Conservation (phyloP, 2,113 vertebrate genomes). For the Poeciliopsis retropinna region DNA sequence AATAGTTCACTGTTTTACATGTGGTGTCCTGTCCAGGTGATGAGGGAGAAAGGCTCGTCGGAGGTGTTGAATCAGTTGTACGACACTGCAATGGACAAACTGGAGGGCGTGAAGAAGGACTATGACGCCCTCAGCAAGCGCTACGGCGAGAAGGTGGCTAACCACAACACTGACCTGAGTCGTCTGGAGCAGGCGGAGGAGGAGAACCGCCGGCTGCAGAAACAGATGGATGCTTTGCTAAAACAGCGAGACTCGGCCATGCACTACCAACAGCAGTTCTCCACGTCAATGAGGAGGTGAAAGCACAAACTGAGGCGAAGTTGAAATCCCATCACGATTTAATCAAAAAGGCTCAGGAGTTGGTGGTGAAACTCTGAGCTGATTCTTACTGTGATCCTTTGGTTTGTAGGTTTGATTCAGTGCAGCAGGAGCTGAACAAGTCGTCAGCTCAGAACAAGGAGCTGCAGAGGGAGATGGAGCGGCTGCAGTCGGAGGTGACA, state of each 20-base stretch:
- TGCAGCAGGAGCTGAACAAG: constrained; percentile 94
- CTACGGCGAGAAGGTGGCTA: constrained; percentile 93
- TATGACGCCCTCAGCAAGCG: constrained; percentile 92
- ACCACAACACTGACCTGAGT: constrained; percentile 92
- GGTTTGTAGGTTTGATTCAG: constrained; percentile 86
- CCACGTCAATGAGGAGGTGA: constrained; percentile 93
- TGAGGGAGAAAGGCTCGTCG: constrained; percentile 95
- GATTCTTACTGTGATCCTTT: background rate
- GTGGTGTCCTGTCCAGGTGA: constrained; percentile 80
- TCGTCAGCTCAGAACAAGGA: constrained; percentile 94
- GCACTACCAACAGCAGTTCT: constrained; percentile 97
- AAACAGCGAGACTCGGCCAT: constrained; percentile 95
- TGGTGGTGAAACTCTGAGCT: background rate
- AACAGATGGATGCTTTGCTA: constrained; percentile 90
- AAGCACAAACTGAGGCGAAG: background rate
- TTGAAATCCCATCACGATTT: background rate
- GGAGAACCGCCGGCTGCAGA: constrained; percentile 92
- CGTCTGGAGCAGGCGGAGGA: constrained; percentile 93
- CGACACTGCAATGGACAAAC: constrained; percentile 95
- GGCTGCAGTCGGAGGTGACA: constrained; percentile 94
- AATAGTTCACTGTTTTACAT: background rate
- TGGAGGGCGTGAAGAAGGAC: constrained; percentile 95
- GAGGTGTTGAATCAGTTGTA: constrained; percentile 97
- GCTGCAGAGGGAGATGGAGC: constrained; percentile 94
- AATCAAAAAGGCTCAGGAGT: background rate